Conservation (phyloP, 2,797 vertebrate genomes). For the Morus bassanus region DNA sequence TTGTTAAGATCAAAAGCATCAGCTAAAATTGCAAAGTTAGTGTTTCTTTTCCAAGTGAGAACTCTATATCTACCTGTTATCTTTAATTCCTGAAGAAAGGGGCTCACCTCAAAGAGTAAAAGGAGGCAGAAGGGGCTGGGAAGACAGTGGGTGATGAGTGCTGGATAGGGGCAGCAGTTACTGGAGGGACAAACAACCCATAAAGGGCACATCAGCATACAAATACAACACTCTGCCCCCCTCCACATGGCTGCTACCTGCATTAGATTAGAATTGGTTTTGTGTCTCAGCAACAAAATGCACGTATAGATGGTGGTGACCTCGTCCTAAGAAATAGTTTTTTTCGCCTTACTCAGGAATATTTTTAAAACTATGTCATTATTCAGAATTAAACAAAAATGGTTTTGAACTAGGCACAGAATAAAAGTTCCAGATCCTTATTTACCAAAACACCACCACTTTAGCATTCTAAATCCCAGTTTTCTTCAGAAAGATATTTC, state of each 20-base stretch:
- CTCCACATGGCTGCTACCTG: neutral
- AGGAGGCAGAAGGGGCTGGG: neutral
- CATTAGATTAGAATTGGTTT: neutral
- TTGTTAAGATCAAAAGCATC: neutral
- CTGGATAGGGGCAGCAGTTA: neutral
- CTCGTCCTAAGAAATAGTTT: neutral
- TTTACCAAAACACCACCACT: neutral
- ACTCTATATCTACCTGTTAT: neutral
- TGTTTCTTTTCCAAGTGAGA: neutral
- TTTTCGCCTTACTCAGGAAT: neutral
- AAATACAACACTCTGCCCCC: neutral
- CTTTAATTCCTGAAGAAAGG: neutral
- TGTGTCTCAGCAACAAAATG: neutral
- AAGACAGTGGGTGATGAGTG: neutral
- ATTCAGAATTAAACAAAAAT: neutral
- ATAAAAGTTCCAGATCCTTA: neutral
- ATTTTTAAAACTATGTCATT: neutral
- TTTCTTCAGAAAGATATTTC: neutral
- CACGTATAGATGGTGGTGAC: neutral
- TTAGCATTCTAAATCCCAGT: neutral
- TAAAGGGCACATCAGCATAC: neutral
- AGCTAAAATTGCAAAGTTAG: neutral
- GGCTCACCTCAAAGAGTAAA: neutral
- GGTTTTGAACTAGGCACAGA: neutral
- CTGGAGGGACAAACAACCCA: neutral